These are phyloP conservation scores for Conops quadrifasciatus DNA, from an alignment of 2,888 invertebrate genomes.

Conservation along the genomic window DNA sequence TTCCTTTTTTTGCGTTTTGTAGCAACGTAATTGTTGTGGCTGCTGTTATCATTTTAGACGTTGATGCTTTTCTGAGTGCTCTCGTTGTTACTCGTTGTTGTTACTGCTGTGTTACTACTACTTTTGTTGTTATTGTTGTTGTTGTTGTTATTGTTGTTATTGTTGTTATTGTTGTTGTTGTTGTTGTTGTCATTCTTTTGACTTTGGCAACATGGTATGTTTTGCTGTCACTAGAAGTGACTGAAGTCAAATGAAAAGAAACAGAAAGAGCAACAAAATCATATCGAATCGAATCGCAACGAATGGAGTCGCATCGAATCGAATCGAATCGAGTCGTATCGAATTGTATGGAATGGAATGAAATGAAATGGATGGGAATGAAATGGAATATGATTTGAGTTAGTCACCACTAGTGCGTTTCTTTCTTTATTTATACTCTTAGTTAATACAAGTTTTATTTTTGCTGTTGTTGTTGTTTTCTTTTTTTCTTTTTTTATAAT, in stretches of 20 bases:
- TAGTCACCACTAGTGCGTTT: too few relatives aligned
- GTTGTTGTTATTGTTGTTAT: not conserved
- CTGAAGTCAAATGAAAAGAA: too few relatives aligned
- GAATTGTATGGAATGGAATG: constrained; percentile 3
- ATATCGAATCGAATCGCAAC: not conserved
- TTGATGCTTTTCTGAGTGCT: too few relatives aligned
- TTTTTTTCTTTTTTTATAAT: not conserved
- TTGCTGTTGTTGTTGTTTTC: constrained; percentile 7
- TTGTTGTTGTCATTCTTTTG: not conserved
- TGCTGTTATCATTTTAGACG: too few relatives aligned
- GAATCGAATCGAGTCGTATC: constrained; percentile 13
- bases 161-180: constrained; percentile 9
- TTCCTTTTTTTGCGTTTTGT: too few relatives aligned
- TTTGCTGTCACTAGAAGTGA: not conserved
- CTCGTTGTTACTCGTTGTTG: too few relatives aligned
- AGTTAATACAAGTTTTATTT: not conserved
- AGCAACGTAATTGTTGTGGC: too few relatives aligned
- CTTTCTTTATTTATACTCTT: too few relatives aligned
- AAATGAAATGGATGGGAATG: not conserved
- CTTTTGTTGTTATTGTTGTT: constrained; percentile 4
- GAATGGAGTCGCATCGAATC: constrained; percentile 14
- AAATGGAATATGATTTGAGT: not conserved
- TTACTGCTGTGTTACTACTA: too few relatives aligned
- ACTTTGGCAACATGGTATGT: not conserved
- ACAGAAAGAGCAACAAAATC: too few relatives aligned